These are phyloP conservation scores for Emydoidea blandingii DNA, from an alignment of 2,797 vertebrate genomes.

Conservation along the genomic window DNA sequence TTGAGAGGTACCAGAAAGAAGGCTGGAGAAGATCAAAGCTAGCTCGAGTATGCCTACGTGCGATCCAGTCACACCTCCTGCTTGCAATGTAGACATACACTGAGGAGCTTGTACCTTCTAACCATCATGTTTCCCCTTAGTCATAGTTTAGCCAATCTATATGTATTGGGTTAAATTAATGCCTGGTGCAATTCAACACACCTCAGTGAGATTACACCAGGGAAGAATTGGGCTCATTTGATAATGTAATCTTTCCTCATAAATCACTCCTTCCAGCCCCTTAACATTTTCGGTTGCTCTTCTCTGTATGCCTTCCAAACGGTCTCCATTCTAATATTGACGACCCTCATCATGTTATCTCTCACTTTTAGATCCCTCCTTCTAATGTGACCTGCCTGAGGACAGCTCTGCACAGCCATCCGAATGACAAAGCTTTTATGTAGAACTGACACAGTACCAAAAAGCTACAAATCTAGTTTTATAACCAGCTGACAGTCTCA, in stretches of 20 bases:
- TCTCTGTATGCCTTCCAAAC: background rate
- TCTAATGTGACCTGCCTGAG: slow-evolving; percentile 29
- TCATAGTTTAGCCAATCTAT: background rate
- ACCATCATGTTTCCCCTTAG: background rate
- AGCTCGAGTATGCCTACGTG: background rate
- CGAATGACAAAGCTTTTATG: background rate
- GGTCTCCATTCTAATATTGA: background rate
- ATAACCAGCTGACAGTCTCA: background rate
- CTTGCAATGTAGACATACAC: background rate
- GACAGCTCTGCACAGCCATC: background rate
- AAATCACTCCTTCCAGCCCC: background rate
- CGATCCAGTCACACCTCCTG: background rate
- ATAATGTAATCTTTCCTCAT: background rate
- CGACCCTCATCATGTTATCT: background rate
- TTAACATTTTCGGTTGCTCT: background rate
- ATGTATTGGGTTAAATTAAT: background rate
- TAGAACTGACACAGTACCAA: background rate
- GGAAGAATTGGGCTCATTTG: background rate
- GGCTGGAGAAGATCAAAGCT: background rate
- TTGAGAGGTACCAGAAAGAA: background rate
- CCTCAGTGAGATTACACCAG: rapidly evolving
- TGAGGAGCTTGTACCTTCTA: background rate
- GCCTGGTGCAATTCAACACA: background rate
- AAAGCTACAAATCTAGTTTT: slow-evolving; percentile 14
- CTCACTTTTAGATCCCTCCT: slow-evolving; percentile 70